Base-by-base conservation (phyloP, 2,888 invertebrate genomes). In the Parapristionchus giblindavisi region DNA sequence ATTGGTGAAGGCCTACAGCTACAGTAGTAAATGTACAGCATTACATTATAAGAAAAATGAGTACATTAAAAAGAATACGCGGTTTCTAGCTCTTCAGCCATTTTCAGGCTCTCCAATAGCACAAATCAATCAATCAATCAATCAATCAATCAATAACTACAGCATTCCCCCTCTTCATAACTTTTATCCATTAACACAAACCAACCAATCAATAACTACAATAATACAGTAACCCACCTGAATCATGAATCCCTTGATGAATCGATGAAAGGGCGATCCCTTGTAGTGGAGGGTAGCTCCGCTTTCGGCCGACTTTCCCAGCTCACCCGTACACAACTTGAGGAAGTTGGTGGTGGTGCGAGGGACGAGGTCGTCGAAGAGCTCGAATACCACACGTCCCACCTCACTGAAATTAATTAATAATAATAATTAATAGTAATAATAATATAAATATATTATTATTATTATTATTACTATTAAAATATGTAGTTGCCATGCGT, bases 191-290 rank as follows among this genome's bases (percentile, higher is more conserved):
- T n/a, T n/a, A n/a, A n/a, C n/a, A n/a, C n/a, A n/a, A n/a, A 27
- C 8, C 11, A n/a, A n/a, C n/a, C n/a, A 8, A 54, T 54, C 54
- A 54, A 54, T n/a, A n/a, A 54, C 24, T 8, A 54, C n/a, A 2
- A n/a, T 54, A 14, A 54, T 11, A 34, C 1, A 38, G 1, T 11
- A 14, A 21, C 14, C 1, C 21, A 90, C 90, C 85, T 91, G 91
- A 27, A 91, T 89, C 93, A 99, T 97, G 89, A 99, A 99, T 89
- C 95, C 94, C 89, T 96, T 97, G 56, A 98, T 81, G 61, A 86
- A 83, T 8, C 86, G 79, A 89, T 96, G 96, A 89, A 98, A 96
- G 79, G 94, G 92, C 14, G 92, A 91, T 68, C 93, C 94, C 89
- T 94, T 94, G 89, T 95, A 99, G 87, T 94, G 93, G 74, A 99